These are phyloP conservation scores for Battus philenor DNA, from an alignment of 1,140 invertebrate species.

Conservation along the genomic window DNA sequence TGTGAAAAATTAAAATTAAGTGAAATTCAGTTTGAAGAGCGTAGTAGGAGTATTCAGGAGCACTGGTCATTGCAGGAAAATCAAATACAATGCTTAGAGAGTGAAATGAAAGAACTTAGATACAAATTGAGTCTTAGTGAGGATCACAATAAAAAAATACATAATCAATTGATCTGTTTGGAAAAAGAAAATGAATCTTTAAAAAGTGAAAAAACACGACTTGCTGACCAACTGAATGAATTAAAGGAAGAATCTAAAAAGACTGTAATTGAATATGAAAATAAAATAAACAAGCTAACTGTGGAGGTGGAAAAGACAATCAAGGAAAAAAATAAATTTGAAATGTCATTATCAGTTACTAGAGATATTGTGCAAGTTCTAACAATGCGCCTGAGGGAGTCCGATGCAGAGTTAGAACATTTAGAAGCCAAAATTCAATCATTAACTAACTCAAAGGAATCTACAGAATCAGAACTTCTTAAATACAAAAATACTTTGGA, in stretches of 20 bases:
- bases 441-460: constrained; percentile 50
- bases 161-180: constrained; percentile 41
- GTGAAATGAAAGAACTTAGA: constrained; percentile 53
- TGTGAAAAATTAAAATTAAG: constrained; percentile 64
- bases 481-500: constrained; percentile 53
- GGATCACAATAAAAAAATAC: constrained; percentile 39
- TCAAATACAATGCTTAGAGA: constrained; percentile 46
- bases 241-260: constrained; percentile 54
- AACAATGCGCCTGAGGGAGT: constrained; percentile 61
- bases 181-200: constrained; percentile 44
- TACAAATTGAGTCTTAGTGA: constrained; percentile 37
- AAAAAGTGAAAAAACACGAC: constrained; percentile 33
- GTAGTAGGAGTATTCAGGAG: constrained; percentile 52
- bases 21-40: constrained; percentile 72
- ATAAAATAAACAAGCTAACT: constrained; percentile 62
- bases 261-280: constrained; percentile 55
- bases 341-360: constrained; percentile 66
- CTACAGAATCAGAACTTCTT: constrained; percentile 49
- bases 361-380: constrained; percentile 69
- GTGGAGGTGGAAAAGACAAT: constrained; percentile 52
- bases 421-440: constrained; percentile 61
- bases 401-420: constrained; percentile 65
- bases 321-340: constrained; percentile 69
- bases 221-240: constrained; percentile 38
- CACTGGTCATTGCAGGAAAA: constrained; percentile 50